Evolutionary conservation across 2,797 vertebrate genomes (phyloP).

Genomic region (Acestrorhynchus altus): DNA sequence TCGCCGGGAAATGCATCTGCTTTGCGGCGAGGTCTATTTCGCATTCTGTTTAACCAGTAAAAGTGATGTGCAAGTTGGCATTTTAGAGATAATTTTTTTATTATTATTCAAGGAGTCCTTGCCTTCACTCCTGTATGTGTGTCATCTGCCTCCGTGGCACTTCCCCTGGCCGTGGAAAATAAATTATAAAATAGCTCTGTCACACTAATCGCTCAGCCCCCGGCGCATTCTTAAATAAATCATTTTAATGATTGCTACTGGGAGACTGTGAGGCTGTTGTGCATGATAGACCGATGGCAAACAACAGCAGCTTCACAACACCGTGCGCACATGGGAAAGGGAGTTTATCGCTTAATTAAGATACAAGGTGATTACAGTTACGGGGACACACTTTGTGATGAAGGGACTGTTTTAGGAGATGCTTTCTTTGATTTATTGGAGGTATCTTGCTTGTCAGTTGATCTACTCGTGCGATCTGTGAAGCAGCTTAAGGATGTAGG

Average conservation of each 20-base stretch:
- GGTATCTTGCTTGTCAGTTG: background rate
- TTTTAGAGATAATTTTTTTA: constrained; percentile 59
- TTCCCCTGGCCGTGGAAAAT: constrained; percentile 75
- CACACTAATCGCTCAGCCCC: constrained; percentile 79
- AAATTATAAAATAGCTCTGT: constrained; percentile 81
- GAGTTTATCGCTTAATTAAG: constrained; percentile 37
- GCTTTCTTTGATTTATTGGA: background rate
- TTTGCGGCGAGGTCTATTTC: constrained; percentile 14
- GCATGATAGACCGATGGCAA: constrained; percentile 63
- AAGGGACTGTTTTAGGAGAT: background rate
- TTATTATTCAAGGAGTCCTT: constrained; percentile 56
- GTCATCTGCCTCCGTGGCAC: constrained; percentile 71
- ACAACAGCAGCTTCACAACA: constrained; percentile 33
- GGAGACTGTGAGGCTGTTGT: constrained; percentile 58
- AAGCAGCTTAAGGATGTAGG: background rate
- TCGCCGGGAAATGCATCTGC: background rate
- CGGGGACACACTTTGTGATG: background rate
- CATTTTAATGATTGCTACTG: constrained; percentile 77
- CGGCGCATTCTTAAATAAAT: constrained; percentile 81
- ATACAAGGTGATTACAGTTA: constrained; percentile 6
- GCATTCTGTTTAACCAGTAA: constrained; percentile 68
- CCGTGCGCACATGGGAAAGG: background rate
- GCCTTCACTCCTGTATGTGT: constrained; percentile 69
- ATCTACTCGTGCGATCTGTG: background rate
- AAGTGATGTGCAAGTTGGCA: constrained; percentile 69